Evolutionary conservation across 53 echinoderm and acorn worm species (phyloP).

Genomic region (Astropecten irregularis): DNA sequence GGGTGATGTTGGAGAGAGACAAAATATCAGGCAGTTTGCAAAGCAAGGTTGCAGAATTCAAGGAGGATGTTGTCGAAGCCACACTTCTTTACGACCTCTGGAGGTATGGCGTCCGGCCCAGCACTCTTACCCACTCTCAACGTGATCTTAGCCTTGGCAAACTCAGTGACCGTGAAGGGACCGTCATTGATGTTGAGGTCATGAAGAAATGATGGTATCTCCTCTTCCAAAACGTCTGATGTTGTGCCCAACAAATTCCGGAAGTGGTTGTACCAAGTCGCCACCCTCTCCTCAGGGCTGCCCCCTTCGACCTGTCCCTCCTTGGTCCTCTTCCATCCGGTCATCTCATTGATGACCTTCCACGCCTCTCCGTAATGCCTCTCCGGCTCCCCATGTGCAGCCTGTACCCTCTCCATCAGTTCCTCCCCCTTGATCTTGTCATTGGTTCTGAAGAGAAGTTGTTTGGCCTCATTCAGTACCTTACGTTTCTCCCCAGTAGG

Average conservation of each 20-base stretch:
- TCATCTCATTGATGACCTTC: constrained; percentile 29
- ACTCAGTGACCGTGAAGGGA: constrained; percentile 26
- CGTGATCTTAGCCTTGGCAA: constrained; percentile 17
- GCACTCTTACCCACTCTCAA: constrained; percentile 53
- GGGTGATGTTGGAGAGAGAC: constrained; percentile 49
- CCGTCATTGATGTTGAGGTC: constrained; percentile 48
- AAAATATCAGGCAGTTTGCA: constrained; percentile 33
- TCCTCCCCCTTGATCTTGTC: constrained; percentile 40
- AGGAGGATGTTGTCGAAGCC: no score
- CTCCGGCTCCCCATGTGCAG: not conserved
- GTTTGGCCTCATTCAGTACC: not conserved
- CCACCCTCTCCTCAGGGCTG: constrained; percentile 40
- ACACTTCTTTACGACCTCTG: no score
- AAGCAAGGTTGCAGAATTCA: constrained; percentile 5
- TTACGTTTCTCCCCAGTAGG: constrained; percentile 1
- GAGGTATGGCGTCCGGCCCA: no score
- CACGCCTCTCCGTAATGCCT: constrained; percentile 16
- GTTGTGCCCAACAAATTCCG: constrained; percentile 18
- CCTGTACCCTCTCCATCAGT: constrained; percentile 2
- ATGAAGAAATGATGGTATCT: not conserved
- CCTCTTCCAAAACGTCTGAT: constrained; percentile 5
- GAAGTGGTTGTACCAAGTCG: no score
- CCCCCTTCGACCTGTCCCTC: no score
- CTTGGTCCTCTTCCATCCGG: constrained; percentile 26
- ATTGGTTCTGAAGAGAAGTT: constrained; percentile 19